Conservation (phyloP, 2,888 invertebrate species). For the Phalangium opilio region DNA sequence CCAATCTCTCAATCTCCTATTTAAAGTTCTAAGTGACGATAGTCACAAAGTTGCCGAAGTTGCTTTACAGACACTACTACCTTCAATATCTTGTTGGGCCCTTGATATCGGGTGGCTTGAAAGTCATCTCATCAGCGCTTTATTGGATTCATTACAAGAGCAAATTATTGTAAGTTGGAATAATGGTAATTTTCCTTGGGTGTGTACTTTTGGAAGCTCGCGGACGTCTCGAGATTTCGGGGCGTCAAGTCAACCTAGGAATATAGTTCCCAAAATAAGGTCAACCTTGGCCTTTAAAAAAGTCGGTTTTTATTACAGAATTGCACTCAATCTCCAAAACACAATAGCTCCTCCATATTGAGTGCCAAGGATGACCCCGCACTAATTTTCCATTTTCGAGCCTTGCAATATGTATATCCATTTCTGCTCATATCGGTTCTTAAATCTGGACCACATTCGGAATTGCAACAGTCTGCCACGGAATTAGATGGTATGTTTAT, state of each 20-base stretch:
- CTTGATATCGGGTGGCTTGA: conserved; percentile 37
- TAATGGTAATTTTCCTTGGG: too few relatives aligned
- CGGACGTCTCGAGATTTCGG: too few relatives aligned
- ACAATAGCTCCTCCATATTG: conserved; percentile 23
- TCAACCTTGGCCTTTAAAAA: too few relatives aligned
- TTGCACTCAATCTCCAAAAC: too few relatives aligned
- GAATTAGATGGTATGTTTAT: conserved; percentile 14
- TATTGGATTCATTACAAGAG: conserved; percentile 21
- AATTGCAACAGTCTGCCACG: conserved; percentile 4
- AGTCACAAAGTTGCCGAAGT: conserved; percentile 40
- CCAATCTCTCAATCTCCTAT: conserved; percentile 33
- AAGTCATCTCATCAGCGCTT: conserved; percentile 27
- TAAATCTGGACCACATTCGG: conserved; percentile 26
- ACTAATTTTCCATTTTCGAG: conserved; percentile 25
- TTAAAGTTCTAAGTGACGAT: conserved; percentile 42
- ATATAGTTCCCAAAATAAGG: too few relatives aligned
- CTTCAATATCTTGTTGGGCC: conserved; percentile 48
- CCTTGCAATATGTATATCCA: conserved; percentile 27
- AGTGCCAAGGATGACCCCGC: conserved; percentile 25
- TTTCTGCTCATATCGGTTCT: conserved; percentile 30
- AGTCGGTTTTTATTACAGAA: too few relatives aligned
- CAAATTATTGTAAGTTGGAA: conserved; percentile 15
- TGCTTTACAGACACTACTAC: conserved; percentile 41
- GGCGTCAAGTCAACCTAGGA: too few relatives aligned
- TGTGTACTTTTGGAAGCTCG: too few relatives aligned